These are phyloP conservation scores for Drosophila prolongata DNA, from an alignment of 2,888 invertebrate species.

Conservation along the genomic window DNA sequence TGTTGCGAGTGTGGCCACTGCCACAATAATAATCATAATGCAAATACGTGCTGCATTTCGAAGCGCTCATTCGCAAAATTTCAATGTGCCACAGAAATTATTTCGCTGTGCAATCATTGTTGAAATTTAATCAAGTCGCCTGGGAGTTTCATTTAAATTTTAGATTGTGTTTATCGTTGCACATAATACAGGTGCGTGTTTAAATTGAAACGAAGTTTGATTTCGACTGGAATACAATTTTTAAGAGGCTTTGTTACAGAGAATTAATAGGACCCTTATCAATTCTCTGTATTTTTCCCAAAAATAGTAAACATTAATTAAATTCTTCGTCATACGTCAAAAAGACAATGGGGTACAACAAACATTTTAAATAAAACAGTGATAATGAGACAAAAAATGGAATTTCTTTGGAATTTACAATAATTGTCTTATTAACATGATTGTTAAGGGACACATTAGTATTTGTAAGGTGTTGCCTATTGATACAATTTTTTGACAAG, in stretches of 20 bases:
- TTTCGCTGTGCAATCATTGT: constrained; percentile 18
- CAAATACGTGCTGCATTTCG: constrained; percentile 36
- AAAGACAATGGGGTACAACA: too few species aligned
- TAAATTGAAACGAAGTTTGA: neutral
- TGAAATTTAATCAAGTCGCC: constrained; percentile 37
- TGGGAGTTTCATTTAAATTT: constrained; percentile 23
- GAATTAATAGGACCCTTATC: too few species aligned
- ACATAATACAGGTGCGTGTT: neutral
- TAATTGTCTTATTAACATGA: too few species aligned
- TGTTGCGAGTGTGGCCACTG: constrained; percentile 11
- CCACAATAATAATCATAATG: constrained; percentile 47
- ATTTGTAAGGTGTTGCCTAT: too few species aligned
- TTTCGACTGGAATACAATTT: neutral
- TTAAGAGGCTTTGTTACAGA: neutral
- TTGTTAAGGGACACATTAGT: too few species aligned
- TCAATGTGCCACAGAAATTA: constrained; percentile 38
- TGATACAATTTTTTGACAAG: too few species aligned
- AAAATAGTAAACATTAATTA: too few species aligned
- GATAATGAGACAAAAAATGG: too few species aligned
- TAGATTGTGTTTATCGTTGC: constrained; percentile 10
- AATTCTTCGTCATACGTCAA: too few species aligned
- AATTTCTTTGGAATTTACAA: too few species aligned
- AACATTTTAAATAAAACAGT: too few species aligned
- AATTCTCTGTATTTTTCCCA: too few species aligned
- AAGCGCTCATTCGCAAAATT: constrained; percentile 32